phyloP scores from a whole-genome alignment of 2,797 vertebrate genomes.

The Eptatretus atami region DNA sequence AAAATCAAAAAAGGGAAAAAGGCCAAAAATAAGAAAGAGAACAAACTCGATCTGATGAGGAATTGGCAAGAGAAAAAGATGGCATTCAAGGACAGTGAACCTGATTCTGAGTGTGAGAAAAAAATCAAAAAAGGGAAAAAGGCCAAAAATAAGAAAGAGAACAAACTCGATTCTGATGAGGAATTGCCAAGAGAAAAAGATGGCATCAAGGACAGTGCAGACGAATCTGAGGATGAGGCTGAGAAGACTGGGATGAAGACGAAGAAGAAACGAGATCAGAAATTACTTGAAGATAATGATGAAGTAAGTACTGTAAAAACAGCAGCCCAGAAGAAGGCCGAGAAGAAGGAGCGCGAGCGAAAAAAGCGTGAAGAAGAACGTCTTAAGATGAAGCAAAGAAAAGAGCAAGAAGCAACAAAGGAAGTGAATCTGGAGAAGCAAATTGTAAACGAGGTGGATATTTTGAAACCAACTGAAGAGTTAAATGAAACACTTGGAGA shows the following conservation, averaged over 20 bases:
- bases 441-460: conserved; percentile 8
- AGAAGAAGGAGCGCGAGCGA: conserved; percentile 71
- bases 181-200: conserved; percentile 28
- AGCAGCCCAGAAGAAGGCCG: conserved; percentile 75
- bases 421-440: conserved; percentile 21
- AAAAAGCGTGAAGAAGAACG: conserved; percentile 52
- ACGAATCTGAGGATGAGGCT: conserved; percentile 24
- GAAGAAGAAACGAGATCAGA: conserved; percentile 13
- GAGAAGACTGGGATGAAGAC: conserved; percentile 14
- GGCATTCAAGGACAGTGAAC: conserved; percentile 16
- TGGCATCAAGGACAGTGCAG: conserved; percentile 13
- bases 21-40: conserved; percentile 35
- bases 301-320: conserved; percentile 60
- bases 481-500: not conserved
- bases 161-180: conserved; percentile 24
- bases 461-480: not conserved
- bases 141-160: conserved; percentile 35
- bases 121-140: conserved; percentile 55
- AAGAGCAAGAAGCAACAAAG: conserved; percentile 33
- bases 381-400: conserved; percentile 35
- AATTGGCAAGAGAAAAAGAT: conserved; percentile 29
- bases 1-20: conserved; percentile 58
- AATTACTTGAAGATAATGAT: conserved; percentile 18
- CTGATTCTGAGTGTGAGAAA: conserved; percentile 13
- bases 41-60: conserved; percentile 24